phyloP scores from a whole-genome alignment of 2,797 vertebrate species.

The Columba guinea region DNA sequence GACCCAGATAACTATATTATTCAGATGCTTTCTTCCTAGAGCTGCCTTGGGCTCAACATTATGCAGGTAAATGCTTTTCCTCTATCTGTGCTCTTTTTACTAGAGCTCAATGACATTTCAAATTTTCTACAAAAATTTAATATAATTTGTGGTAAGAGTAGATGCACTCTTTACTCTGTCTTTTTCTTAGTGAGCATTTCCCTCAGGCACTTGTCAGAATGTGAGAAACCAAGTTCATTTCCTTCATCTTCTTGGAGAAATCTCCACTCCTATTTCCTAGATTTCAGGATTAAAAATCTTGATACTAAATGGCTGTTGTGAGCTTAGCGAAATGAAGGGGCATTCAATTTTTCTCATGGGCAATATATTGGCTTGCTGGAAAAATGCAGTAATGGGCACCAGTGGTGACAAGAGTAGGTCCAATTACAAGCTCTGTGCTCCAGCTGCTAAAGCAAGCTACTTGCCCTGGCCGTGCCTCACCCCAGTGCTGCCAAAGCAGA shows the following conservation, averaged over 20 bases:
- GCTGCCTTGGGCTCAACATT: neutral
- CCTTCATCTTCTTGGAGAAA: neutral
- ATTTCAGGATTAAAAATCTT: neutral
- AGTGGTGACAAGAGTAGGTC: neutral
- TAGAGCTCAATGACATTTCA: neutral
- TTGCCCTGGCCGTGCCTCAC: rapidly evolving
- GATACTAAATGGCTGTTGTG: neutral
- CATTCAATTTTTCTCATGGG: neutral
- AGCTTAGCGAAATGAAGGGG: neutral
- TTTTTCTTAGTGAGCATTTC: neutral
- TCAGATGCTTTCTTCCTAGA: neutral
- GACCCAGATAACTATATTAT: neutral
- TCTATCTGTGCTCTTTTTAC: neutral
- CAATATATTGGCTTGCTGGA: neutral
- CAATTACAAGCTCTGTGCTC: neutral
- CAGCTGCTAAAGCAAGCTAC: neutral
- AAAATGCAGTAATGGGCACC: neutral
- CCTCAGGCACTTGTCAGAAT: neutral
- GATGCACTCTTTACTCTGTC: neutral
- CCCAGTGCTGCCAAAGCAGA: neutral
- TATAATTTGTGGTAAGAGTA: neutral
- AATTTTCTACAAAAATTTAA: neutral
- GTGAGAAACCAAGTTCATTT: constrained; percentile 1
- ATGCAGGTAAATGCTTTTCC: neutral
- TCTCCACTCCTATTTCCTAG: neutral